Evolutionary conservation across 2,113 vertebrate species (phyloP).

Genomic region (Epinephelus cyanopodus): DNA sequence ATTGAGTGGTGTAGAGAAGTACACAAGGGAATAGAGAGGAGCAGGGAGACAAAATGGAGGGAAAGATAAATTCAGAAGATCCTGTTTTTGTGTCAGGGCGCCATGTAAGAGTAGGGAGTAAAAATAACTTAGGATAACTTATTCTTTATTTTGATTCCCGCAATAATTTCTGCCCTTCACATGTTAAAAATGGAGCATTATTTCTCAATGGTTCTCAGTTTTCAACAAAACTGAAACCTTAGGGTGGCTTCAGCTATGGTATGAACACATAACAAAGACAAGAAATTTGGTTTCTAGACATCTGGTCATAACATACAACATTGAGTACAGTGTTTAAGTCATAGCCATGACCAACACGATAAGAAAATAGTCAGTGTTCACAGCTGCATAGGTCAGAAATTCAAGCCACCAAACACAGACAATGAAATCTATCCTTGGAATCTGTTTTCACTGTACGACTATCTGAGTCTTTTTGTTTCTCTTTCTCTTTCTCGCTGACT

Average conservation of each 20-base stretch:
- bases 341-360: not conserved
- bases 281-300: constrained; percentile 28
- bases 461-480: not conserved
- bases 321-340: constrained; percentile 7
- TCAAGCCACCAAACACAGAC: constrained; percentile 38
- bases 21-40: constrained; percentile 32
- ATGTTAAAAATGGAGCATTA: not conserved
- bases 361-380: constrained; percentile 41
- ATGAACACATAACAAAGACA: constrained; percentile 28
- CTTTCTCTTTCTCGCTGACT: not conserved
- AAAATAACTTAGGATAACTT: constrained; percentile 3
- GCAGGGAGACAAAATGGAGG: constrained; percentile 37
- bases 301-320: constrained; percentile 28
- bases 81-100: constrained; percentile 38
- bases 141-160: constrained; percentile 25
- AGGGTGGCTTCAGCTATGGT: constrained; percentile 23
- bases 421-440: constrained; percentile 53
- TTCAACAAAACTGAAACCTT: constrained; percentile 32
- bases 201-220: constrained; percentile 19
- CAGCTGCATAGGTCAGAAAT: constrained; percentile 58
- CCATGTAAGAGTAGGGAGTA: constrained; percentile 1
- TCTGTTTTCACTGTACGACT: constrained; percentile 31
- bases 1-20: constrained; percentile 45
- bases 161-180: not conserved
- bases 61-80: constrained; percentile 37